Evolutionary conservation across 2,888 invertebrate species (phyloP).

Genomic region (Pteria penguin): DNA sequence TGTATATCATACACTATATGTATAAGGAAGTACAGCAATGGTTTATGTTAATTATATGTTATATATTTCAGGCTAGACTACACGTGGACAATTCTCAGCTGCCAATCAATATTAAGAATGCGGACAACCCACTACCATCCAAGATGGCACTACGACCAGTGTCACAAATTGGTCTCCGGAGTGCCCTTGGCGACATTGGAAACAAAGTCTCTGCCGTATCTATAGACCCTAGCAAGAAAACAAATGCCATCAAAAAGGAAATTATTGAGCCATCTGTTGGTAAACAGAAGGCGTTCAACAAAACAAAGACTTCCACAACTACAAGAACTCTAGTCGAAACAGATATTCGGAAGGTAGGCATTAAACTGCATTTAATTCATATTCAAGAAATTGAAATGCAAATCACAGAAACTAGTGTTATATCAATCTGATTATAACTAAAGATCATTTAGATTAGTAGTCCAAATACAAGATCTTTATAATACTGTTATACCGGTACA

Average conservation of each 20-base stretch:
- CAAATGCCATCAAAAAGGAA: constrained; percentile 67
- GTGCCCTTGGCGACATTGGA: constrained; percentile 74
- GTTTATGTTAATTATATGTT: background rate
- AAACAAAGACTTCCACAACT: constrained; percentile 55
- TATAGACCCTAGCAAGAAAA: constrained; percentile 58
- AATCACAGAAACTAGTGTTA: background rate
- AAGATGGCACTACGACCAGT: constrained; percentile 50
- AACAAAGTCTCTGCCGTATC: constrained; percentile 73
- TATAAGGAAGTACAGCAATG: too few species aligned
- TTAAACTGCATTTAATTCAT: too few species aligned
- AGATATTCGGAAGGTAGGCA: too few species aligned
- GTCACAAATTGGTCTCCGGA: constrained; percentile 60
- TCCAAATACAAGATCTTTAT: too few species aligned
- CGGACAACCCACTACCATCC: constrained; percentile 49
- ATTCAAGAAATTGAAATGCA: background rate
- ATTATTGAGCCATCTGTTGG: constrained; percentile 49
- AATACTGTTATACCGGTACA: background rate
- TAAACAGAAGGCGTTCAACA: constrained; percentile 50
- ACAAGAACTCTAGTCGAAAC: constrained; percentile 49
- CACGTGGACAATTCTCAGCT: constrained; percentile 52
- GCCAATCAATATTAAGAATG: constrained; percentile 58
- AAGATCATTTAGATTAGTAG: too few species aligned
- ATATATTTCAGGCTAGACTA: constrained; percentile 34
- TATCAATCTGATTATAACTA: background rate
- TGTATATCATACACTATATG: too few species aligned